These are phyloP conservation scores for Monoplex corrugatus DNA, from an alignment of 2,888 invertebrate genomes.

Conservation along the genomic window DNA sequence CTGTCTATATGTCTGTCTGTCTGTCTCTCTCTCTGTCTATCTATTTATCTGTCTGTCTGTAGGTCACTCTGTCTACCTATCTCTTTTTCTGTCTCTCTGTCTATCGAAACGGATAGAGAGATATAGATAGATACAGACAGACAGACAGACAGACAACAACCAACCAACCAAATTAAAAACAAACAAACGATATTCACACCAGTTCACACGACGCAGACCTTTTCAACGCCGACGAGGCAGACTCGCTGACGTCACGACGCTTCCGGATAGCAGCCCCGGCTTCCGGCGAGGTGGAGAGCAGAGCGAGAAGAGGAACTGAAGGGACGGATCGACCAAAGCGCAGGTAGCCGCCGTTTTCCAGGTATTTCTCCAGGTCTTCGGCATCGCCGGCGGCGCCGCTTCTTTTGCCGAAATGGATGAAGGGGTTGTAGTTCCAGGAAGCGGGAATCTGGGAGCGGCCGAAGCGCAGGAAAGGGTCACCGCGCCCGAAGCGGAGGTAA, in stretches of 20 bases:
- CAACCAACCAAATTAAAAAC: not conserved
- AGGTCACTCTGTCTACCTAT: too few species aligned
- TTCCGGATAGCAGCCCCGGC: not conserved
- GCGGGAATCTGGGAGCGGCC: not conserved
- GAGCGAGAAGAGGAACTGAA: not conserved
- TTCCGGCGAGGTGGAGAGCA: not conserved
- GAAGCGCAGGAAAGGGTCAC: slow-evolving; percentile 59
- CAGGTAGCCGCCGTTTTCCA: slow-evolving; percentile 51
- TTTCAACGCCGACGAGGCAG: not conserved
- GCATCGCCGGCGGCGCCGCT: slow-evolving; percentile 15
- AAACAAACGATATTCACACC: not conserved
- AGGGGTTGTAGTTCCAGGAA: not conserved
- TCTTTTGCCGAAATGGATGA: slow-evolving; percentile 47
- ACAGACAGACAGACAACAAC: not conserved
- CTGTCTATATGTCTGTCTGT: too few species aligned
- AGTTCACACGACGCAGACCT: not conserved
- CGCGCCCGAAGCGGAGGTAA: slow-evolving; percentile 71
- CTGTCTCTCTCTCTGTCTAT: too few species aligned
- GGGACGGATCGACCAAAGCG: slow-evolving; percentile 50
- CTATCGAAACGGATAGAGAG: too few species aligned
- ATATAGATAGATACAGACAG: not conserved
- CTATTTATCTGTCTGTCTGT: too few species aligned
- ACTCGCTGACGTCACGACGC: slow-evolving; percentile 8
- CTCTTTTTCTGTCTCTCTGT: too few species aligned
- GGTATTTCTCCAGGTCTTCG: slow-evolving; percentile 10